Evolutionary conservation across 2,888 invertebrate genomes (phyloP), one percentile per base, ranked within the genome.

Genomic region (Amiota mariae): DNA sequence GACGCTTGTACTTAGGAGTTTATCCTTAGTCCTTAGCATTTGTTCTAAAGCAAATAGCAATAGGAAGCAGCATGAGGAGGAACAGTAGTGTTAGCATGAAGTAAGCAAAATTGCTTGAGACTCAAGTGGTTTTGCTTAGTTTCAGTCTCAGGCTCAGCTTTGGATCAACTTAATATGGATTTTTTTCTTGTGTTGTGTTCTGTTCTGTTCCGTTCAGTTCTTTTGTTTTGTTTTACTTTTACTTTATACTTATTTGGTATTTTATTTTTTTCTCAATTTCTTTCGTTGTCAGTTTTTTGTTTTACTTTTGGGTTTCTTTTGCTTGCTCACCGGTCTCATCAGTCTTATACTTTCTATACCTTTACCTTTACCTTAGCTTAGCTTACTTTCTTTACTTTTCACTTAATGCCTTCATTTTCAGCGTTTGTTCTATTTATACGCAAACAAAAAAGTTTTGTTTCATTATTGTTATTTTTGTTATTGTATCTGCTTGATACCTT

Each of bases 1-100:
- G 77, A 63, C 63, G 63, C 59, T 15, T 24, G 3, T 15, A 20
- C 59, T 59, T 20, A 9, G 11, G 59, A 59, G 59, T 18, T 3
- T 18, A 54, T 54, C n/a, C 54, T 54, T 12, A 54, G 54, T 54
- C 54, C 13, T 36, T 36, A 36, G 36, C 8, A 36, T 54, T 12
- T n/a, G 54, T 54, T 9, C 54, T 54, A 13, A 12, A 20, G 18
- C 15, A 64, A 13, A 46, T 20, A 46, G 64, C 59, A 20, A 13
- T n/a, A 64, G 13, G 46, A 11, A 2, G 24, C 24, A 24, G 36
- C 13, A 3, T 8, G 12, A 36, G n/a, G n/a, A n/a, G n/a, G n/a
- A n/a, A n/a, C n/a, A n/a, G n/a, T n/a, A n/a, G n/a, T n/a, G n/a
- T n/a, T n/a, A n/a, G 18, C 18, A 0, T 4, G 49, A 49, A 15